Base-by-base conservation (phyloP, 2,797 vertebrate genomes). In the Pterois miles region DNA sequence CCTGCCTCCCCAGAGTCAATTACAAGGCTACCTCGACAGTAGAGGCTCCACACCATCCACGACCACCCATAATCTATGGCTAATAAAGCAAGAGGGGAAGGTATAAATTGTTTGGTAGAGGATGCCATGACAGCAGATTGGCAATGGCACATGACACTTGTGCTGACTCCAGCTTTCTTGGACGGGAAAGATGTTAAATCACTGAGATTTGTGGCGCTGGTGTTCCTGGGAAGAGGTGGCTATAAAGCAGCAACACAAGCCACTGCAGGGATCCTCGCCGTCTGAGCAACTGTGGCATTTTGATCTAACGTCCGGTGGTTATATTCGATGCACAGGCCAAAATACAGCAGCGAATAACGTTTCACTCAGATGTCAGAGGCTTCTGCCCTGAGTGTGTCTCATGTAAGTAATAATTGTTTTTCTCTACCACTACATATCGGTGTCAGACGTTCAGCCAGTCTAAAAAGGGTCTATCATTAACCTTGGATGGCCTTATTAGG, bases 381-480 rank as follows among this genome's bases (percentile, higher is more conserved):
- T 73, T 86, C 63, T 83, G 90, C 89, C 87, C 87, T 53, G 70
- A 83, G 88, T 83, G 81, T 86, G 75, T 89, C 81, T 86, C 84
- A 83, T 89, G 84, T 88, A 89, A 88, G 90, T 89, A 89, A 90
- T 88, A 88, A 90, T 83, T 86, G 92, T 93, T 93, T 91, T 91
- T 85, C 87, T 85, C 81, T 57, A 83, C 65, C 81, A 78, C 86
- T 84, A 84, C 87, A 84, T 91, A 95, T 94, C 79, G 88, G 93
- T 94, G 93, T 94, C 94, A 94, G 92, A 93, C 88, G 73, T 88
- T 91, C 81, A 92, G 89, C 92, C 91, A 91, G 91, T 93, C 94
- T 95, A 95, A 94, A 94, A 96, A 95, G 92, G 92, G 93, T 90
- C 93, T 95, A 89, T 95, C 93, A 95, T 96, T 96, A 95, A 94